Percentiles rank a stretch among this genome's conserved stretches.
phyloP scores from a whole-genome alignment of 92 coral and sea anemone species.

The Phymanthus crucifer region DNA sequence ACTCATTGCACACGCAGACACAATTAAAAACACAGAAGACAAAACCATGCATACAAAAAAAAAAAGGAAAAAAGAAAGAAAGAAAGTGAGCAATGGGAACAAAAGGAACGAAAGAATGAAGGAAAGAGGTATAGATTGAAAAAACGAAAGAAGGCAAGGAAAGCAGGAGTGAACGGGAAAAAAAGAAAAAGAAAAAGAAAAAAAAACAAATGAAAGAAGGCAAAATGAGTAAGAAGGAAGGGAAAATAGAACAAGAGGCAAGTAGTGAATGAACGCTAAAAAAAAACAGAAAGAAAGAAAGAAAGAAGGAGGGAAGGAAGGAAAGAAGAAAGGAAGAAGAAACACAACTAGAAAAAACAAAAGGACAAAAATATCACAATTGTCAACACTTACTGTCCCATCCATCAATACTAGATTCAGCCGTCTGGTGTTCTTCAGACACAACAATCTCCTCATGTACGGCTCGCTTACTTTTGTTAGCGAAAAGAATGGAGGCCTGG shows the following conservation, averaged over 20 bases:
- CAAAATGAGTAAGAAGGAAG: not conserved
- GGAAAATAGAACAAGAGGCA: not conserved
- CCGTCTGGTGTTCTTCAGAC: slow-evolving; percentile 39
- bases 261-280: not conserved
- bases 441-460: slow-evolving; percentile 45
- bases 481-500: slow-evolving; percentile 70
- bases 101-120: not conserved
- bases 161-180: not conserved
- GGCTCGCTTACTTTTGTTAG: slow-evolving; percentile 49
- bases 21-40: not conserved
- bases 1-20: no score
- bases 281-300: slow-evolving; percentile 1
- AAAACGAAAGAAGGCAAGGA: not conserved
- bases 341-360: not conserved
- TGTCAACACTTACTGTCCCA: slow-evolving; percentile 53
- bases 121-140: no score
- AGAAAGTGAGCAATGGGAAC: not conserved
- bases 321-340: not conserved
- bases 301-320: not conserved
- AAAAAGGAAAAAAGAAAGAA: not conserved
- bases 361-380: not conserved
- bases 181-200: not conserved
- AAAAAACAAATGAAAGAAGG: not conserved
- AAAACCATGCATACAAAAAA: not conserved
- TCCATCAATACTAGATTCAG: slow-evolving; percentile 45